Conservation (phyloP, 2,113 vertebrate genomes). For the Gadus macrocephalus region DNA sequence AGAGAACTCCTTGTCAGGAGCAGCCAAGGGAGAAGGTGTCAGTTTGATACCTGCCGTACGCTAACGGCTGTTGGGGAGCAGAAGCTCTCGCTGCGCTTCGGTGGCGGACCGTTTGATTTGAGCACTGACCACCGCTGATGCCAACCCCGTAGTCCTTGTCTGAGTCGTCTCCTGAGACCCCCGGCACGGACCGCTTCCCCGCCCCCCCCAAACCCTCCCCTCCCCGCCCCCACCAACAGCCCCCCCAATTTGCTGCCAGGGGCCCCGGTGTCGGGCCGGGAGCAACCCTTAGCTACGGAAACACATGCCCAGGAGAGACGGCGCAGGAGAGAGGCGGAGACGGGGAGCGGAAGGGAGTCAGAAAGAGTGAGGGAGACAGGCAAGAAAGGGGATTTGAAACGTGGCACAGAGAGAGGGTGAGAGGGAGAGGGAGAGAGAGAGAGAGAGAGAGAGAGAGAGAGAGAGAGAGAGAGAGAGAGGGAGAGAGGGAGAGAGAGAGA, state of each 20-base stretch:
- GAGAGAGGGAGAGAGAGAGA: background rate
- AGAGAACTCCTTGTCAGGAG: constrained; percentile 68
- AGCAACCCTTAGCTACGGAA: constrained; percentile 18
- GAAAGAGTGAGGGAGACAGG: background rate
- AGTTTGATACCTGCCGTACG: constrained; percentile 59
- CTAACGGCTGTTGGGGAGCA: constrained; percentile 67
- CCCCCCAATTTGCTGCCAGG: constrained; percentile 14
- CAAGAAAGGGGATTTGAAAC: too few relatives aligned
- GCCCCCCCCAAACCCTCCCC: too few relatives aligned
- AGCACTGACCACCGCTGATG: constrained; percentile 67
- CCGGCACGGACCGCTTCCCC: constrained; percentile 31
- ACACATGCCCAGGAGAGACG: constrained; percentile 3
- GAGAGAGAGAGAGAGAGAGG: constrained; percentile 2
- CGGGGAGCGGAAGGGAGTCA: background rate
- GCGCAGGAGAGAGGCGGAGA: background rate
- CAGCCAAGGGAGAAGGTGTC: constrained; percentile 71
- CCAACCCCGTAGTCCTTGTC: constrained; percentile 58
- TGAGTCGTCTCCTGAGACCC: constrained; percentile 56
- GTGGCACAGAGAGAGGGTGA: background rate
- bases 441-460: constrained; percentile 6
- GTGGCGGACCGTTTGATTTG: constrained; percentile 62
- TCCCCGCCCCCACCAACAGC: constrained; percentile 16
- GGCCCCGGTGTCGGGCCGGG: background rate
- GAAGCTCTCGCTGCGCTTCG: constrained; percentile 66
- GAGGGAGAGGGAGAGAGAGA: background rate